Percentiles rank a stretch among this genome's conserved stretches.
Conservation (phyloP, 2,113 vertebrate species). For the Tenebrosternarchus preto region DNA sequence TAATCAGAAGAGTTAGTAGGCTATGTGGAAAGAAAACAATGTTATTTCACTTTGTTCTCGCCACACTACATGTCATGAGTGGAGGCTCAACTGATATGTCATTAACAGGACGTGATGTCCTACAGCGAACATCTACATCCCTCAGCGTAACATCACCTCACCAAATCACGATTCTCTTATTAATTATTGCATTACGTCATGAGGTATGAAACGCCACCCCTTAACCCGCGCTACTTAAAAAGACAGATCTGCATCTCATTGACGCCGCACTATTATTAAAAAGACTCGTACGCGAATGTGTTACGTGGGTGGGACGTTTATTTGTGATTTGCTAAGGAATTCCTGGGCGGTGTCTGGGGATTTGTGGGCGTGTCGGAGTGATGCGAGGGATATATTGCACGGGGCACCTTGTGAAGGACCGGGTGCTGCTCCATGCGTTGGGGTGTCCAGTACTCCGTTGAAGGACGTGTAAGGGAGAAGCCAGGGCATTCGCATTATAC, state of each 20-base stretch:
- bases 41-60: too few relatives aligned
- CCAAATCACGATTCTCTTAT: background rate
- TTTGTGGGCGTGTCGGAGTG: slow-evolving; percentile 64
- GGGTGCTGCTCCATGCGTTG: slow-evolving; percentile 61
- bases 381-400: slow-evolving; percentile 68
- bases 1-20: too few relatives aligned
- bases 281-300: background rate
- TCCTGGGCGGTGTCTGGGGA: slow-evolving; percentile 57
- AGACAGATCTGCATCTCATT: slow-evolving; percentile 22
- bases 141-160: background rate
- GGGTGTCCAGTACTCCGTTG: slow-evolving; percentile 34
- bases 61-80: too few relatives aligned
- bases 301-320: slow-evolving; percentile 18
- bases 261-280: slow-evolving; percentile 40
- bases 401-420: slow-evolving; percentile 43
- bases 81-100: too few relatives aligned
- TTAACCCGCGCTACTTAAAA: slow-evolving; percentile 9
- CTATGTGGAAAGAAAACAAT: too few relatives aligned
- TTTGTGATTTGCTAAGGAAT: slow-evolving; percentile 59
- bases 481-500: background rate
- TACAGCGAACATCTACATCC: too few relatives aligned
- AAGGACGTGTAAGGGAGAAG: slow-evolving; percentile 24
- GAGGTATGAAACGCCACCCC: slow-evolving; percentile 12
- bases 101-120: too few relatives aligned
- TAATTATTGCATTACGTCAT: slow-evolving; percentile 27